Evolutionary conservation across 2,113 vertebrate genomes (phyloP), one percentile per base, ranked within the genome.

Genomic region (Okapia johnstoni): DNA sequence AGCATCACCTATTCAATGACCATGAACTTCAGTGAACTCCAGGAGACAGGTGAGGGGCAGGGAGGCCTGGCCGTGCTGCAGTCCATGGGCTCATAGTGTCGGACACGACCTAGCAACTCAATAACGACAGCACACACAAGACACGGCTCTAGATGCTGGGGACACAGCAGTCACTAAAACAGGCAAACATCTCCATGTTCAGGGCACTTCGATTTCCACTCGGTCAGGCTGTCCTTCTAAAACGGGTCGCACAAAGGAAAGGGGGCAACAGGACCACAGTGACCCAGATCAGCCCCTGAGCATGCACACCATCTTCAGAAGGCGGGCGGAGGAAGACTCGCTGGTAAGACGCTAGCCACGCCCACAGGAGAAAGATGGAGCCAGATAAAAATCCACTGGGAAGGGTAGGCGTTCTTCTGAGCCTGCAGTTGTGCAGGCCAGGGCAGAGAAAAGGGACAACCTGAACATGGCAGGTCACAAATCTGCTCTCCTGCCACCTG

Each of bases 401-500:
- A 26, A 28, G n/a, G 28, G 33, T 28, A 76, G 46, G 25, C 81
- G 73, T 70, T 70, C 73, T 26, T 46, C 21, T 43, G 66, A 60
- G 66, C 66, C 60, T 40, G 57, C 77, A 30, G 19, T 46, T 33
- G 15, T 16, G 25, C 30, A 10, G 28, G 33, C 73, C 43, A 28
- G 70, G 48, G 76, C 36, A 61, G 87, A 96, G 8, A 80, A 3
- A 2, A 48, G 88, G 94, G 52, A 46, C 55, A 46, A 73, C 40
- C 63, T 95, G 79, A 94, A 94, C 88, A 92, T 11, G 77, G 33
- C 93, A 92, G 48, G 54, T 87, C 63, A 28, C 93, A 94, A 88
- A 89, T 98, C 96, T 97, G 83, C 55, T 57, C 61, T 77, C 88
- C 83, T 10, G 58, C 61, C 73, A 88, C 91, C 94, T 92, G 50